Conservation (phyloP, 2,888 invertebrate genomes). For the Phoronis australis region DNA sequence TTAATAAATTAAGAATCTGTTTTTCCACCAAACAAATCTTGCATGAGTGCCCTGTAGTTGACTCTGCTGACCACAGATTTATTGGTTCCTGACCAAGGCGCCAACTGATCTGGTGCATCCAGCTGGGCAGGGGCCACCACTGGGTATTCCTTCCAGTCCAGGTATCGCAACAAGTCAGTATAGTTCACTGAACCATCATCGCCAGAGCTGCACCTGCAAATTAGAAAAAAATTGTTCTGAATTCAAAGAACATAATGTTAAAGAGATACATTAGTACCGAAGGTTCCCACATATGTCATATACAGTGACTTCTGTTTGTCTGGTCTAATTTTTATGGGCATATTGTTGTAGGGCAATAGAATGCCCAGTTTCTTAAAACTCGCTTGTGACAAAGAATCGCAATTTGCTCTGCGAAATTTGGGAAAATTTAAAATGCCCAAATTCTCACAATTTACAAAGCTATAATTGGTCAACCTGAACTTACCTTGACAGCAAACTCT, state of each 20-base stretch:
- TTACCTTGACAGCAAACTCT: constrained; percentile 39
- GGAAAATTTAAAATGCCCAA: neutral
- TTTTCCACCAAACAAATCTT: constrained; percentile 23
- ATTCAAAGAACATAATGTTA: neutral
- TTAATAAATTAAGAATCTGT: neutral
- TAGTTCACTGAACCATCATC: constrained; percentile 34
- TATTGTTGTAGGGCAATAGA: no score
- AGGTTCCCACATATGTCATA: no score
- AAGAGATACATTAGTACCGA: neutral
- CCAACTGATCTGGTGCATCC: constrained; percentile 23
- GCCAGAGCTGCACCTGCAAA: constrained; percentile 22
- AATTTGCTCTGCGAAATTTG: neutral
- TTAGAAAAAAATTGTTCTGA: constrained; percentile 2
- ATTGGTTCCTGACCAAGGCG: constrained; percentile 32
- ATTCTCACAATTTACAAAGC: neutral
- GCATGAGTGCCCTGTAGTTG: constrained; percentile 26
- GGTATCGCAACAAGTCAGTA: constrained; percentile 27
- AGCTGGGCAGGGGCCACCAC: constrained; percentile 35
- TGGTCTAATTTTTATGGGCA: no score
- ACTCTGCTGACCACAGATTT: constrained; percentile 22
- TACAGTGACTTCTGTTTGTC: no score
- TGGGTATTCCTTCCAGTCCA: constrained; percentile 49
- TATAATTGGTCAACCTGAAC: constrained; percentile 12
- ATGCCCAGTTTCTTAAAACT: no score
- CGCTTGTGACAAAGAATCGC: no score